Conservation (phyloP, 2,888 invertebrate genomes). For the Neocrepidodera transversa region DNA sequence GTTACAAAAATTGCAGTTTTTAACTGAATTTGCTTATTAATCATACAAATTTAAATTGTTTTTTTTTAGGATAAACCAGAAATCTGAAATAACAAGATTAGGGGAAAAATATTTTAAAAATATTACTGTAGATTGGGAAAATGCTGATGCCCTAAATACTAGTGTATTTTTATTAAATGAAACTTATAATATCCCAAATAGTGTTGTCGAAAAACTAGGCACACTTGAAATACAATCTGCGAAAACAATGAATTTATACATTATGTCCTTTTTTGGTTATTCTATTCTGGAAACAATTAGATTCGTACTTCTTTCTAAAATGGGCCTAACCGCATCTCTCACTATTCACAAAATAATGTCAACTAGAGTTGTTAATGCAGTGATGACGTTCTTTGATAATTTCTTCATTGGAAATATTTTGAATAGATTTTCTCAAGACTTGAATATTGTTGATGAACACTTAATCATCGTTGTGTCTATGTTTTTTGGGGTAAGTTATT, state of each 20-base stretch:
- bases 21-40: too few relatives aligned
- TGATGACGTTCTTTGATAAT: conserved; percentile 51
- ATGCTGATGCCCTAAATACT: not conserved
- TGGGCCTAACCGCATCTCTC: conserved; percentile 45
- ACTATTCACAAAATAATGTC: conserved; percentile 50
- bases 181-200: conserved; percentile 10
- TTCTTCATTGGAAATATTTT: conserved; percentile 52
- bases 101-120: conserved; percentile 15
- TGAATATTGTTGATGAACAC: conserved; percentile 48
- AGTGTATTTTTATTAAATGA: not conserved
- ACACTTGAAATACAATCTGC: conserved; percentile 24
- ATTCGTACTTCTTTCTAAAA: conserved; percentile 43
- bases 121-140: conserved; percentile 1
- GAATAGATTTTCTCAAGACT: conserved; percentile 53
- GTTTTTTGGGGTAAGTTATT: conserved; percentile 40
- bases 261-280: conserved; percentile 42
- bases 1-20: too few relatives aligned
- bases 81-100: conserved; percentile 8
- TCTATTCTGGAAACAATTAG: conserved; percentile 43
- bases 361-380: conserved; percentile 42
- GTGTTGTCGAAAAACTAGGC: conserved; percentile 17
- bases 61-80: conserved; percentile 25
- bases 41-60: too few relatives aligned
- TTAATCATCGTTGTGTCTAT: conserved; percentile 40
- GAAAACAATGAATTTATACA: conserved; percentile 44